Evolutionary conservation across 2,797 vertebrate species (phyloP).

Genomic region (Trematocara caparti): DNA sequence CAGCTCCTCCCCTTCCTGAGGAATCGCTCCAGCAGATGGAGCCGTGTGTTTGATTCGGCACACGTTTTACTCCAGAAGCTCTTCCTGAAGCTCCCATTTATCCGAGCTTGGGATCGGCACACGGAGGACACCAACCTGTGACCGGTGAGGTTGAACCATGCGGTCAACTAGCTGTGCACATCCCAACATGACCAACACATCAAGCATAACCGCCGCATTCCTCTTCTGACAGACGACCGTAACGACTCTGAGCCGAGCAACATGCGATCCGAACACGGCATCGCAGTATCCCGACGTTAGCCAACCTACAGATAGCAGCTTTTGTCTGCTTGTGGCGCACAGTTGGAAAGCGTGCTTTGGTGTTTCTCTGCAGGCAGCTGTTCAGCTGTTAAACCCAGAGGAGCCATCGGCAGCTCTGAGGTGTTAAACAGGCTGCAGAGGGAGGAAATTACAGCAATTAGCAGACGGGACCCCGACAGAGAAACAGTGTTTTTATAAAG

Average conservation of each 20-base stretch:
- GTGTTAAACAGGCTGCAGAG: background rate
- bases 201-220: background rate
- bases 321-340: background rate
- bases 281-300: accelerated
- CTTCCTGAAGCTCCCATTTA: background rate
- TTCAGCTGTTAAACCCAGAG: background rate
- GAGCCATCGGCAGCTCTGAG: background rate
- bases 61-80: accelerated
- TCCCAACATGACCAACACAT: background rate
- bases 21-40: background rate
- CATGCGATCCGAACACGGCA: background rate
- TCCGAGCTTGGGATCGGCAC: accelerated
- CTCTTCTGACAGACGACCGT: background rate
- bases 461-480: background rate
- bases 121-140: background rate
- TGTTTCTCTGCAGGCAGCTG: background rate
- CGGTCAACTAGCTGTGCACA: background rate
- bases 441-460: background rate
- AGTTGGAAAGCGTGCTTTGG: background rate
- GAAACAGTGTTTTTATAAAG: background rate
- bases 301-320: background rate
- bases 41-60: accelerated
- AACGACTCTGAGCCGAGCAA: background rate
- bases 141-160: background rate
- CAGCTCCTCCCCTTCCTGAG: background rate